These are phyloP conservation scores for Lepas anatifera DNA, from an alignment of 2,888 invertebrate species.

Conservation along the genomic window DNA sequence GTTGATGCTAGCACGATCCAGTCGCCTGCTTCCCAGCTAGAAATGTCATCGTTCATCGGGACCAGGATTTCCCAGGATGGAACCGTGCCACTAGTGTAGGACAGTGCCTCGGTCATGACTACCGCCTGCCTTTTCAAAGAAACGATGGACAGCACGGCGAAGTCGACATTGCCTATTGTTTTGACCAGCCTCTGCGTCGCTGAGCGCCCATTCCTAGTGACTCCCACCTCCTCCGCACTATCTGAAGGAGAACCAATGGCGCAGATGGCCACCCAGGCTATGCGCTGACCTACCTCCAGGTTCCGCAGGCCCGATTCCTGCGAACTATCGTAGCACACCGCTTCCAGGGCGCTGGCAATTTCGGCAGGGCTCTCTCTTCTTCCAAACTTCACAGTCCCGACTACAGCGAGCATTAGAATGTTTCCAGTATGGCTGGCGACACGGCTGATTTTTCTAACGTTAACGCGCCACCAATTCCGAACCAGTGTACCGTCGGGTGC, in stretches of 20 bases:
- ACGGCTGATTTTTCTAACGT: neutral
- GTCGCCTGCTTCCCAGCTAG: neutral
- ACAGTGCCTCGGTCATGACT: neutral
- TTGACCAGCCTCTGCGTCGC: neutral
- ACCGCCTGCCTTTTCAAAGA: neutral
- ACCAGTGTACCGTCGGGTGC: neutral
- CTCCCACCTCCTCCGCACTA: neutral
- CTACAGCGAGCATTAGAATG: neutral
- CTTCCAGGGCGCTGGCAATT: neutral
- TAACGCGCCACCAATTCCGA: no score
- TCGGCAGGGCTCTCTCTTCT: no score
- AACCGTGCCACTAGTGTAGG: neutral
- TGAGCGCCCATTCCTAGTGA: neutral
- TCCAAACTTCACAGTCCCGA: neutral
- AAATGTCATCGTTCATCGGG: neutral
- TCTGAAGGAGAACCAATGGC: neutral
- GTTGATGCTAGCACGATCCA: neutral
- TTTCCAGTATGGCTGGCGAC: neutral
- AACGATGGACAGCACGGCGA: neutral
- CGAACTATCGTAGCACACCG: neutral
- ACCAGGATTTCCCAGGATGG: neutral
- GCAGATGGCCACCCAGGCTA: no score
- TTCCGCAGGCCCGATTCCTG: no score
- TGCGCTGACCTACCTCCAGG: no score
- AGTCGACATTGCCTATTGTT: neutral